Evolutionary conservation across 1,140 invertebrate genomes (phyloP).

Genomic region (Leptinotarsa lineolata): DNA sequence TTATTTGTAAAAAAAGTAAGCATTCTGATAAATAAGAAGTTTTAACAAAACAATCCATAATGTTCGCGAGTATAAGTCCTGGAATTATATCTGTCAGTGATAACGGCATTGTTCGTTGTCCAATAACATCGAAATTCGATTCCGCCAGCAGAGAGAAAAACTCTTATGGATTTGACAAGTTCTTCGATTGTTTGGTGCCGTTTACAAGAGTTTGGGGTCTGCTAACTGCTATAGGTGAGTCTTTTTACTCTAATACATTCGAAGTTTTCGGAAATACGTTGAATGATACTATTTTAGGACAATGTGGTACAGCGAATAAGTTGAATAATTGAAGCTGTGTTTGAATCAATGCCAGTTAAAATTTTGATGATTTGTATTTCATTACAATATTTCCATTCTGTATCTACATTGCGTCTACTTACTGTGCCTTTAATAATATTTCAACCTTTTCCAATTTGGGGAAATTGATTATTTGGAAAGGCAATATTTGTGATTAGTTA

Average conservation of each 20-base stretch:
- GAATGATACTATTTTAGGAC: too few relatives aligned
- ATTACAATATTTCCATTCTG: too few relatives aligned
- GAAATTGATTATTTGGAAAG: too few relatives aligned
- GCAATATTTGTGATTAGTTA: too few relatives aligned
- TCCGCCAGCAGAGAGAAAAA: neutral
- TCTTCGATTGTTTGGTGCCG: conserved; percentile 14
- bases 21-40: too few relatives aligned
- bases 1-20: too few relatives aligned
- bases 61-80: conserved; percentile 17
- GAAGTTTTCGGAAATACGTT: neutral
- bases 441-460: too few relatives aligned
- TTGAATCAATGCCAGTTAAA: too few relatives aligned
- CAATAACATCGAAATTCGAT: neutral
- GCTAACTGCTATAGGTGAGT: conserved; percentile 16
- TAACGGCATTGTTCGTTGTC: neutral
- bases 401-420: too few relatives aligned
- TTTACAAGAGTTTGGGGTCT: conserved; percentile 18
- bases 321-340: neutral
- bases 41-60: neutral
- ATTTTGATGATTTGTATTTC: too few relatives aligned
- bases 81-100: conserved; percentile 2
- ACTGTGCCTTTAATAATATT: too few relatives aligned
- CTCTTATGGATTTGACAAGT: neutral
- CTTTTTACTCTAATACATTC: neutral
- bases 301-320: too few relatives aligned